Percentiles rank a stretch among this genome's conserved stretches.
phyloP scores from a whole-genome alignment of 2,113 vertebrate species.

The Anarhynchus alexandrinus region DNA sequence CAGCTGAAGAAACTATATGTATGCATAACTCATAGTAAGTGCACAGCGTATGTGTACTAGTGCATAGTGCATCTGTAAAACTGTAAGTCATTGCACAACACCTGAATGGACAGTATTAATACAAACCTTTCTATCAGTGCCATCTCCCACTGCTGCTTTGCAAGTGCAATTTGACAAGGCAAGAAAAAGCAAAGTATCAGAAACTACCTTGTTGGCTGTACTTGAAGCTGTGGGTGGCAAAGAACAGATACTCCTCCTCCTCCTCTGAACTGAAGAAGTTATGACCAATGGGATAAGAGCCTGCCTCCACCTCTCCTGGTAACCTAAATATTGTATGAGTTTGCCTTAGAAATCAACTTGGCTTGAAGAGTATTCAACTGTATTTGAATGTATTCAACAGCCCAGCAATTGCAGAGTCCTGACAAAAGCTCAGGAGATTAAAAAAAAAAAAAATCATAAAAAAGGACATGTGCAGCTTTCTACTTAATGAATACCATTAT shows the following conservation, averaged over 20 bases:
- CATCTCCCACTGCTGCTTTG: background rate
- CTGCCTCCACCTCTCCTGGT: background rate
- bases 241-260: background rate
- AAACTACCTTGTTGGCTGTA: background rate
- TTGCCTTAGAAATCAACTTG: background rate
- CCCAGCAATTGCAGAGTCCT: background rate
- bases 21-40: background rate
- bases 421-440: background rate
- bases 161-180: background rate
- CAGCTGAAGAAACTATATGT: background rate
- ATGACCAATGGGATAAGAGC: background rate
- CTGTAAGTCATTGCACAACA: background rate
- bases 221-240: background rate
- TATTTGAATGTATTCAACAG: background rate
- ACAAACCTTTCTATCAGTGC: background rate
- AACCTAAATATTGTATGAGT: background rate
- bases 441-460: background rate
- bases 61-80: background rate
- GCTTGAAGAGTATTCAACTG: background rate
- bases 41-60: accelerated
- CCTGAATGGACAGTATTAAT: too few relatives aligned
- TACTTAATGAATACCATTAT: background rate
- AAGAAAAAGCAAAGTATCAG: background rate
- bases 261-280: background rate
- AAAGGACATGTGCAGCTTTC: background rate